Base-by-base conservation (phyloP, 2,797 vertebrate species). In the Channa striata region DNA sequence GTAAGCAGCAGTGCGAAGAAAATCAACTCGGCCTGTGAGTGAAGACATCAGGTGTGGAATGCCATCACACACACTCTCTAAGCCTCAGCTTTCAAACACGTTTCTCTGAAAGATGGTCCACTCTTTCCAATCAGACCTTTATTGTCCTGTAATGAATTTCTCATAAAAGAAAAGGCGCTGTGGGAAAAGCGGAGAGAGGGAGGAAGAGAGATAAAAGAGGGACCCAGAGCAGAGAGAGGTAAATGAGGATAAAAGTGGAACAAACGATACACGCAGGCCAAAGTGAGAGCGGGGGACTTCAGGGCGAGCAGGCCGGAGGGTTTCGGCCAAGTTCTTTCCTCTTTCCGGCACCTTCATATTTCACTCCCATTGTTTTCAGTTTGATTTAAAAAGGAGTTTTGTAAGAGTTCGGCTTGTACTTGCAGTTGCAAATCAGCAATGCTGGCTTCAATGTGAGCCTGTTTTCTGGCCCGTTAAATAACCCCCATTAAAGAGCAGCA, bases 401-500 rank as follows among this genome's bases (percentile, higher is more conserved):
- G 59, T 73, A 59, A 65, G 57, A 78, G 75, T 69, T 76, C 70
- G 40, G 71, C 72, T 68, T 78, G 65, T 50, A 60, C 47, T 68
- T 64, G 61, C 42, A 37, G 47, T 51, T 60, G 59, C 68, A 78
- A 82, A 87, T 87, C 66, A 82, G 70, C 75, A 56, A 71, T 82
- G 77, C 72, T 34, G 62, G 57, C 68, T 77, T 47, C 71, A 65
- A 63, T 74, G 76, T 60, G 48, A 5, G 68, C 60, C 68, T 71
- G 69, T 86, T 77, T 81, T 79, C 59, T 78, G 71, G 72, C 80
- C 83, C 42, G 60, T 87, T 78, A 90, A 93, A 91, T 88, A 88
- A 87, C 78, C 89, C 88, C 92, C 88, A 92, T 93, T 93, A 93
- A 88, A 89, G 82, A 72, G 66, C 75, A 90, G 65, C 80, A 72